Conservation (phyloP, 1,140 invertebrate species). For the Meloidogyne floridensis region DNA sequence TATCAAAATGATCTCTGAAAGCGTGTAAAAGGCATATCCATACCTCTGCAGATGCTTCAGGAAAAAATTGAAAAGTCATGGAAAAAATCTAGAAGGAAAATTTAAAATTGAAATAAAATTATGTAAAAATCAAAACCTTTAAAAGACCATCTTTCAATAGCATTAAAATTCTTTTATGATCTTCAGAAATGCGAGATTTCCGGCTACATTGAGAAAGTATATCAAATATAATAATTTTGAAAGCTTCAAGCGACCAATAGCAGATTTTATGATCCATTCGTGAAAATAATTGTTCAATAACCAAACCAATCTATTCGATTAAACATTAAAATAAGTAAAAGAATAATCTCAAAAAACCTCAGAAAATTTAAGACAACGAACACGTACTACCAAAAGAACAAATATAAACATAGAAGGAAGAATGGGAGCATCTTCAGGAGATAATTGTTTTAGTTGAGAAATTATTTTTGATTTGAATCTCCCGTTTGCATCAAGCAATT, state of each 20-base stretch:
- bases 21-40: neutral
- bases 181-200: conserved; percentile 2
- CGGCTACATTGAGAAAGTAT: neutral
- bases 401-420: conserved; percentile 35
- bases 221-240: conserved; percentile 37
- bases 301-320: neutral
- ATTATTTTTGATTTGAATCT: conserved; percentile 35
- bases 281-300: conserved; percentile 19
- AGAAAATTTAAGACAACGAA: conserved; percentile 27
- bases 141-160: neutral
- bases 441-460: conserved; percentile 30
- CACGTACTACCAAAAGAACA: conserved; percentile 23
- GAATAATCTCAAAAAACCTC: conserved; percentile 15
- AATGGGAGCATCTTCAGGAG: conserved; percentile 29
- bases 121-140: neutral
- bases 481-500: conserved; percentile 35
- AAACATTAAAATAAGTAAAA: neutral
- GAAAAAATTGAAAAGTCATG: neutral
- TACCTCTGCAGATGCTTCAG: neutral
- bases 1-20: neutral
- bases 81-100: neutral
- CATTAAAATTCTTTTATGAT: conserved; percentile 3
- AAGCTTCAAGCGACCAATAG: conserved; percentile 28
- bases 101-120: too few relatives aligned
- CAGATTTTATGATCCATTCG: conserved; percentile 35